Percentiles rank a stretch among this genome's conserved stretches.
Conservation (phyloP, 2,888 invertebrate genomes). For the Agriotes lineatus region DNA sequence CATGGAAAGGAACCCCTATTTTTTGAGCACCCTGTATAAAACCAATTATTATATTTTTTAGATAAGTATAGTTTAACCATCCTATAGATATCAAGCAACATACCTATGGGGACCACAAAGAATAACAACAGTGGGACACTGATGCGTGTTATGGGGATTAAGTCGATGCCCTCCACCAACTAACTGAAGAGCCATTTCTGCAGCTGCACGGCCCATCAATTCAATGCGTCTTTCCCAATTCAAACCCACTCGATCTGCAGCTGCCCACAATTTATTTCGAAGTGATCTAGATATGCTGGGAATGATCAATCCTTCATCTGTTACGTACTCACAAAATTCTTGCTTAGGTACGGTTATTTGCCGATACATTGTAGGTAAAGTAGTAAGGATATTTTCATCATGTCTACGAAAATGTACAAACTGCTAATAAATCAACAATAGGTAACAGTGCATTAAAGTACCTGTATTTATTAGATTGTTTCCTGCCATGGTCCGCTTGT, state of each 20-base stretch:
- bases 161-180: slow-evolving; percentile 87
- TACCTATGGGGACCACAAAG: slow-evolving; percentile 78
- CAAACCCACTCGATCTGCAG: slow-evolving; percentile 77
- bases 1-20: too few relatives aligned
- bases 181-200: slow-evolving; percentile 86
- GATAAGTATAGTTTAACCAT: too few relatives aligned
- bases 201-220: slow-evolving; percentile 85
- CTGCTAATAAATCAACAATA: too few relatives aligned
- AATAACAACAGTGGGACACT: slow-evolving; percentile 85
- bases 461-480: slow-evolving; percentile 61
- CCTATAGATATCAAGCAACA: too few relatives aligned
- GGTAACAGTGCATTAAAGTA: too few relatives aligned
- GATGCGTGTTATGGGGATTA: slow-evolving; percentile 89
- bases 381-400: slow-evolving; percentile 86
- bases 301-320: slow-evolving; percentile 85
- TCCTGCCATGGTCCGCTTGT: slow-evolving; percentile 65
- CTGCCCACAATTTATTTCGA: slow-evolving; percentile 76
- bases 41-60: too few relatives aligned
- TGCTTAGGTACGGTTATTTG: slow-evolving; percentile 80
- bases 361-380: slow-evolving; percentile 73
- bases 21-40: too few relatives aligned
- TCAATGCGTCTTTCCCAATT: slow-evolving; percentile 77
- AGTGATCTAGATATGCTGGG: slow-evolving; percentile 79
- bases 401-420: slow-evolving; percentile 75
- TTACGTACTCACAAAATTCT: slow-evolving; percentile 75